Conservation (phyloP, 2,113 vertebrate species). For the Microcebus ravelobensis region DNA sequence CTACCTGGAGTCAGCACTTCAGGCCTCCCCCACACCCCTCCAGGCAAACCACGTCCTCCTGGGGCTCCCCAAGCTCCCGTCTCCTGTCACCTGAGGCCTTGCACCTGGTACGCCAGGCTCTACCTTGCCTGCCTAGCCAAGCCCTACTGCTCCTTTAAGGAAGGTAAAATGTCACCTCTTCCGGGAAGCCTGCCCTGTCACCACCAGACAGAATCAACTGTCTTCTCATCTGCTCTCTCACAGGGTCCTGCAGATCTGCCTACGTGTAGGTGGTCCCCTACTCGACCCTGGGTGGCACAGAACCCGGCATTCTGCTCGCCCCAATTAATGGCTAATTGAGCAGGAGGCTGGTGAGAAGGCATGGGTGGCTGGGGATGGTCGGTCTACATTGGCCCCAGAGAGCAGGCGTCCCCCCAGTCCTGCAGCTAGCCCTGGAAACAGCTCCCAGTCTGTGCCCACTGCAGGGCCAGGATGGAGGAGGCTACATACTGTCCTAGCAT, state of each 20-base stretch:
- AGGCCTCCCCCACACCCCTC: neutral
- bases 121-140: neutral
- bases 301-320: rapidly evolving
- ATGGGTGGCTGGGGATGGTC: rapidly evolving
- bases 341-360: neutral
- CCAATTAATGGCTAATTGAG: neutral
- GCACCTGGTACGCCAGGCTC: neutral
- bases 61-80: neutral
- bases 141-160: neutral
- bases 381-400: neutral
- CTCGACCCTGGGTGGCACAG: rapidly evolving
- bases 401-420: too few relatives aligned
- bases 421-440: neutral
- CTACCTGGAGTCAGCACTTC: neutral
- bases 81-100: neutral
- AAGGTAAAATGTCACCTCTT: neutral
- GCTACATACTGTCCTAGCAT: neutral
- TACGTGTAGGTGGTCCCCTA: rapidly evolving
- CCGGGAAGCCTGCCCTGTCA: neutral
- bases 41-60: neutral
- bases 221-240: neutral
- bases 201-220: neutral
- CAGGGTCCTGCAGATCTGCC: neutral
- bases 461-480: neutral
- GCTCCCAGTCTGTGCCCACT: neutral